Percentiles rank a stretch among this genome's conserved stretches.
phyloP scores from a whole-genome alignment of 2,797 vertebrate species.

The Urophycis tenuis region DNA sequence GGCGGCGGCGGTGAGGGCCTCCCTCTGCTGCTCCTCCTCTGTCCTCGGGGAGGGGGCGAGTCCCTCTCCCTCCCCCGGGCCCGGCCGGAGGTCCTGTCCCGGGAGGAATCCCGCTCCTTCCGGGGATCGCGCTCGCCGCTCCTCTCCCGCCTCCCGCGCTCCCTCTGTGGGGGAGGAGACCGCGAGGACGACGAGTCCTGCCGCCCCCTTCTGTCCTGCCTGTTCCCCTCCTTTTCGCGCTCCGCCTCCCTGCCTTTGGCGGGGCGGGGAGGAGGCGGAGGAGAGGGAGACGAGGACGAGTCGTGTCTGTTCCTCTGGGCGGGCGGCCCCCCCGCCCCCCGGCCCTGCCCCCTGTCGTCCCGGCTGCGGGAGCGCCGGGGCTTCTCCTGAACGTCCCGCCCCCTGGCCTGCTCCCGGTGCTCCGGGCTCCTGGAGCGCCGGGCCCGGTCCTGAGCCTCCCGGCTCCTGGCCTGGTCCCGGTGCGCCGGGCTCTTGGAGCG shows the following conservation, averaged over 20 bases:
- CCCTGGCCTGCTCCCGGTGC: conserved; percentile 28
- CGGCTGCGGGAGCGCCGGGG: conserved; percentile 12
- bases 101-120: conserved; percentile 18
- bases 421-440: conserved; percentile 8
- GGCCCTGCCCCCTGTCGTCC: conserved; percentile 16
- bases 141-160: conserved; percentile 27
- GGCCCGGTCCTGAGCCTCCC: conserved; percentile 16
- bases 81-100: conserved; percentile 33
- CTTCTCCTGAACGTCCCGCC: conserved; percentile 17
- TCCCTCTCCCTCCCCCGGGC: conserved; percentile 35
- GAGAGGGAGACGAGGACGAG: conserved; percentile 48
- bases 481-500: conserved; percentile 19
- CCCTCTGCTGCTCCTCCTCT: conserved; percentile 34
- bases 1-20: conserved; percentile 39
- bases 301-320: conserved; percentile 45
- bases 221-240: conserved; percentile 38
- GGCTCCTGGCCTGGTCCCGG: conserved; percentile 6
- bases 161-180: conserved; percentile 45
- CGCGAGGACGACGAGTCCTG: conserved; percentile 42
- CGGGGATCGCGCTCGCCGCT: conserved; percentile 45
- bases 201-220: conserved; percentile 40
- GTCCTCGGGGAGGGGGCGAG: conserved; percentile 29
- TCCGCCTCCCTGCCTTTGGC: conserved; percentile 39
- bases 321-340: background rate
- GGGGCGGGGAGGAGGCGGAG: conserved; percentile 20